Evolutionary conservation across 2,113 vertebrate species (phyloP).

Genomic region (Lynx canadensis): DNA sequence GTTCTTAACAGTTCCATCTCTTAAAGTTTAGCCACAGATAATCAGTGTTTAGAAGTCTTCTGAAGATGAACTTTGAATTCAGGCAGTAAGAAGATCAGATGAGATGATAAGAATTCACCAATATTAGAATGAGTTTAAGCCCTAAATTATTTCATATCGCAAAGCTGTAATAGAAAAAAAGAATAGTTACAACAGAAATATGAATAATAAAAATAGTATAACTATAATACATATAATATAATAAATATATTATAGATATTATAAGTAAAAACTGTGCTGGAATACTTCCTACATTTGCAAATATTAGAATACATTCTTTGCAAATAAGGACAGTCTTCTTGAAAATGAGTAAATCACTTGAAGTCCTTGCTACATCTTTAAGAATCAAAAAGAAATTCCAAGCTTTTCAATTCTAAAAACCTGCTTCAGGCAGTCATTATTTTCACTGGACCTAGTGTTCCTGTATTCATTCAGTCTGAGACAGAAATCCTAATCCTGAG

Average conservation of each 20-base stretch:
- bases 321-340: not conserved
- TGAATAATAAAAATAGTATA: no score
- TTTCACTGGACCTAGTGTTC: not conserved
- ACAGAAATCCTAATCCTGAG: not conserved
- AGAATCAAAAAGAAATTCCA: constrained; percentile 24
- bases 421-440: constrained; percentile 21
- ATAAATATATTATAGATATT: no score
- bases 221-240: no score
- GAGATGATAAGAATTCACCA: not conserved
- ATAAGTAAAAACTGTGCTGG: not conserved
- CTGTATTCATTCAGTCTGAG: not conserved
- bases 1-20: not conserved
- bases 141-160: not conserved
- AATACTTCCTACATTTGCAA: not conserved
- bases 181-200: not conserved
- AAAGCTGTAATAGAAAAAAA: not conserved
- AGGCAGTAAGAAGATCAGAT: not conserved
- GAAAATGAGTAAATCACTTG: not conserved
- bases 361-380: not conserved
- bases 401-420: not conserved
- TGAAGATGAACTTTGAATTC: not conserved
- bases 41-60: not conserved
- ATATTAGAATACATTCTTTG: not conserved
- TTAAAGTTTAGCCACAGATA: constrained; percentile 6
- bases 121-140: not conserved